Evolutionary conservation across 2,113 vertebrate genomes (phyloP).

Genomic region (Chrysemys picta): DNA sequence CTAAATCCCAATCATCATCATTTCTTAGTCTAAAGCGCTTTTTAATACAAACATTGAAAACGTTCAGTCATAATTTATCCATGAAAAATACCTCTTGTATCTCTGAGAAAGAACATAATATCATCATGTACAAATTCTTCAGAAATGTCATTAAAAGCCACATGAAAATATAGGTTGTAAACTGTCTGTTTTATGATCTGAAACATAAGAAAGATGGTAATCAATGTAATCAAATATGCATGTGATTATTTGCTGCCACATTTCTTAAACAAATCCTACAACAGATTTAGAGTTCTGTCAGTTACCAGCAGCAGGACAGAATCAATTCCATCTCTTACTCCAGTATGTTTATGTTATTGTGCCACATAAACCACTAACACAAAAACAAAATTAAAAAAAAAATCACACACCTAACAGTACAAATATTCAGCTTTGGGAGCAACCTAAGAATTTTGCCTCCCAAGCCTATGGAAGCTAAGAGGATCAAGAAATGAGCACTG

Average conservation of each 20-base stretch:
- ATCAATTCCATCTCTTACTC: background rate
- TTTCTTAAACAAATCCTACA: background rate
- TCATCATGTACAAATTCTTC: constrained; percentile 79
- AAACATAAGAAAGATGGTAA: background rate
- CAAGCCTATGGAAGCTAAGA: background rate
- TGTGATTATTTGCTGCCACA: background rate
- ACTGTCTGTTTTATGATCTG: constrained; percentile 78
- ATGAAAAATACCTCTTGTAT: constrained; percentile 80
- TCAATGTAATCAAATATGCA: background rate
- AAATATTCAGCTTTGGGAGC: background rate
- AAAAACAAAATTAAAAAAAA: background rate
- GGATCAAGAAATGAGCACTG: background rate
- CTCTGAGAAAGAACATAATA: constrained; percentile 87
- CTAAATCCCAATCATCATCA: background rate
- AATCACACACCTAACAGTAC: background rate
- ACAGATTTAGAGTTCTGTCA: background rate
- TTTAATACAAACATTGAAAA: background rate
- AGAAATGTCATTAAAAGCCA: constrained; percentile 77
- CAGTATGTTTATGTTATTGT: background rate
- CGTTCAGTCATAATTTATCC: background rate
- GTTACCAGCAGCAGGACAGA: background rate
- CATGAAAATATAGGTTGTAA: constrained; percentile 76
- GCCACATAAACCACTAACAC: background rate
- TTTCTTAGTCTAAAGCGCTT: background rate
- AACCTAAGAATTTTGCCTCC: background rate